phyloP scores from a whole-genome alignment of 30 jellyfish, hydroid and myxozoan genomes.

The Sanderia malayensis region DNA sequence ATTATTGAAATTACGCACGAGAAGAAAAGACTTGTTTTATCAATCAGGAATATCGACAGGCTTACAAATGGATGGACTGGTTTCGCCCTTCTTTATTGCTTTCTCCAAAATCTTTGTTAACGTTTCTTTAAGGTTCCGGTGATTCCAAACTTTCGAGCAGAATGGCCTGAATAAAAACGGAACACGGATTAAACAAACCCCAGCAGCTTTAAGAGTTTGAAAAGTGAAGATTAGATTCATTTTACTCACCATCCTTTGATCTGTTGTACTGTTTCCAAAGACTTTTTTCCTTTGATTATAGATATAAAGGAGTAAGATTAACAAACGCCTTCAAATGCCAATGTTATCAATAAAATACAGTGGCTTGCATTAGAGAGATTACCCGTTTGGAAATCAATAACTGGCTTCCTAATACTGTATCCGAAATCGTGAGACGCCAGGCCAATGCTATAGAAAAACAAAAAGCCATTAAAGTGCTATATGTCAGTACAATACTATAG shows the following conservation, averaged over 20 bases:
- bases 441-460: slow-evolving; percentile 81
- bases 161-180: slow-evolving; percentile 76
- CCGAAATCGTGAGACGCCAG: slow-evolving; percentile 79
- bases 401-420: slow-evolving; percentile 59
- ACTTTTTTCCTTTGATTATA: slow-evolving; percentile 4
- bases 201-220: no score
- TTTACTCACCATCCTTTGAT: slow-evolving; percentile 53
- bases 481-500: no score
- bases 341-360: no score
- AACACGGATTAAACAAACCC: no score
- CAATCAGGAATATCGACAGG: no score
- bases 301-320: not conserved
- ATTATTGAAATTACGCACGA: no score
- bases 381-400: slow-evolving; percentile 49
- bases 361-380: no score
- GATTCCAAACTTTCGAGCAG: slow-evolving; percentile 78
- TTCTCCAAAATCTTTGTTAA: slow-evolving; percentile 26
- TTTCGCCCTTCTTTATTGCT: slow-evolving; percentile 10
- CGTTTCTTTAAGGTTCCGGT: slow-evolving; percentile 24
- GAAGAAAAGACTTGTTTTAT: no score
- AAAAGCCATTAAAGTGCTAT: no score
- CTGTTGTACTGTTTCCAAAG: slow-evolving; percentile 33
- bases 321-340: no score
- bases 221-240: no score
- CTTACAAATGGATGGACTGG: slow-evolving; percentile 17